Conservation (phyloP, 1,140 invertebrate genomes). For the Sitobion miscanthi region DNA sequence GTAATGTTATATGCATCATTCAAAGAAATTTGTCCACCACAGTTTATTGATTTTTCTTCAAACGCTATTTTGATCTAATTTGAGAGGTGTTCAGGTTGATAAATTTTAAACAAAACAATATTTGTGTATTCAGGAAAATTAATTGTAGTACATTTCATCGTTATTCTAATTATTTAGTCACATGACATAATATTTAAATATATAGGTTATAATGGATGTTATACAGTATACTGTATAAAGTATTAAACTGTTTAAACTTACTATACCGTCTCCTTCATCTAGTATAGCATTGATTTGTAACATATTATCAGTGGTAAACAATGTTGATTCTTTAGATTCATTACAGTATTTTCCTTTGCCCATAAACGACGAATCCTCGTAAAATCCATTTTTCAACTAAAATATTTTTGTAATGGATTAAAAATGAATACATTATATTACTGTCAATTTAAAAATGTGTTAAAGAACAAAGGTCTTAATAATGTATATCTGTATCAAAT, state of each 20-base stretch:
- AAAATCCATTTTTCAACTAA: constrained; percentile 77
- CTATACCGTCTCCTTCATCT: neutral
- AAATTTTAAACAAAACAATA: neutral
- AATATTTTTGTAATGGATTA: constrained; percentile 59
- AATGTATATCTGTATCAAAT: too few species aligned
- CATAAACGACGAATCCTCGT: constrained; percentile 74
- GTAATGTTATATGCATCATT: constrained; percentile 62
- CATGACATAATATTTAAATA: neutral
- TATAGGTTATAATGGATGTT: neutral
- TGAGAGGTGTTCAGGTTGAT: neutral
- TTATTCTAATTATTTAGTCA: neutral
- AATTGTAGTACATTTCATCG: neutral
- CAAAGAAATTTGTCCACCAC: constrained; percentile 69
- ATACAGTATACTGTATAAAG: neutral
- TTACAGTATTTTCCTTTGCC: constrained; percentile 79
- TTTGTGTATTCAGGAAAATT: neutral
- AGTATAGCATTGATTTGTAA: constrained; percentile 65
- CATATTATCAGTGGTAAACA: constrained; percentile 73
- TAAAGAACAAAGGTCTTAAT: too few species aligned
- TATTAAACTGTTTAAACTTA: neutral
- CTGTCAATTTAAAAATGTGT: neutral
- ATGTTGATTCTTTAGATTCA: constrained; percentile 63
- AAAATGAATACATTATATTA: neutral
- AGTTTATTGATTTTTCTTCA: constrained; percentile 68
- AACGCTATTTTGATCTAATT: constrained; percentile 68